Evolutionary conservation across 2,113 vertebrate genomes (phyloP).

Genomic region (Lucifuga dentata): DNA sequence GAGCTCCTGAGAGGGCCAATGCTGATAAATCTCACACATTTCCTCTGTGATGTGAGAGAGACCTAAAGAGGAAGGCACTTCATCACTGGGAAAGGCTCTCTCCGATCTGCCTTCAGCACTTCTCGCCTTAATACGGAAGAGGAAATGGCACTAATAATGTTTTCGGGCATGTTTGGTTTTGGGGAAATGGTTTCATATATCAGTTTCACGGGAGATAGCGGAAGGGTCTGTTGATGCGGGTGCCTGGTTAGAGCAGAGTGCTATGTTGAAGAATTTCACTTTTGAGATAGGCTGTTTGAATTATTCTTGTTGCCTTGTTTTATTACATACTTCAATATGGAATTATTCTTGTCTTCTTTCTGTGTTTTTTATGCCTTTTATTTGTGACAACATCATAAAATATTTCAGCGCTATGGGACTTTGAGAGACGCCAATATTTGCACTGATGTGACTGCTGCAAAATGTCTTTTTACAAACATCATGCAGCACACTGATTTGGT

Average conservation of each 20-base stretch:
- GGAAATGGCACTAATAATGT: constrained; percentile 84
- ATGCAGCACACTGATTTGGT: constrained; percentile 30
- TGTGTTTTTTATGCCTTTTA: constrained; percentile 49
- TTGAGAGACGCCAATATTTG: constrained; percentile 50
- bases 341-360: constrained; percentile 41
- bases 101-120: constrained; percentile 80
- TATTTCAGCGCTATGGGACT: constrained; percentile 41
- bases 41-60: constrained; percentile 77
- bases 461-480: constrained; percentile 30
- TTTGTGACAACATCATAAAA: constrained; percentile 46
- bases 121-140: constrained; percentile 81
- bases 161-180: constrained; percentile 86
- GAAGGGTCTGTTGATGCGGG: constrained; percentile 59
- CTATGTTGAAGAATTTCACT: constrained; percentile 65
- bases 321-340: constrained; percentile 35
- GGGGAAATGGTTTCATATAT: constrained; percentile 86
- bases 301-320: constrained; percentile 48
- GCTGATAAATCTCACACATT: constrained; percentile 84
- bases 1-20: constrained; percentile 66
- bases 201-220: constrained; percentile 76
- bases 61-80: constrained; percentile 81
- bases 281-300: constrained; percentile 42
- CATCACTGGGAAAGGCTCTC: constrained; percentile 81
- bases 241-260: constrained; percentile 58
- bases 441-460: constrained; percentile 27